Conservation (phyloP, 2,888 invertebrate species). For the Loripinus fragilis region DNA sequence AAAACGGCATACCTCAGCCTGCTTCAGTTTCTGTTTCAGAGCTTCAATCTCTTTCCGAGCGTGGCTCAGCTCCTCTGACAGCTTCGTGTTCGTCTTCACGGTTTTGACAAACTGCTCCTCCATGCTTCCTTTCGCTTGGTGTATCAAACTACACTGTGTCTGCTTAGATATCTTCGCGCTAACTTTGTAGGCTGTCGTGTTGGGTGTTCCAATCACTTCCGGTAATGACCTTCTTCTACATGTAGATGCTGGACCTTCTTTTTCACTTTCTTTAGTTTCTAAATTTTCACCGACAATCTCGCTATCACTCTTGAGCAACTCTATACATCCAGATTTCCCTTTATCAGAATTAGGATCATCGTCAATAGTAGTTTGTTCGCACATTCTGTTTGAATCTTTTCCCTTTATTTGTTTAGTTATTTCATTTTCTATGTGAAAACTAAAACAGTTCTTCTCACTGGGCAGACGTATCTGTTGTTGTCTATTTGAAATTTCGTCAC, state of each 20-base stretch:
- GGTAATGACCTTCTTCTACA: constrained; percentile 47
- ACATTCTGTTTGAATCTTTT: background rate
- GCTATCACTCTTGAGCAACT: background rate
- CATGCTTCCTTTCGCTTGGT: constrained; percentile 55
- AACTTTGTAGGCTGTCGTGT: constrained; percentile 33
- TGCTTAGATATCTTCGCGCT: constrained; percentile 71
- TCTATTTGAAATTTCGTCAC: background rate
- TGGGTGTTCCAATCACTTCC: constrained; percentile 49
- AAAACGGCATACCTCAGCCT: background rate
- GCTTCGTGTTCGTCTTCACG: constrained; percentile 71
- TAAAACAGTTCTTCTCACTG: background rate
- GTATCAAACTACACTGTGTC: constrained; percentile 69
- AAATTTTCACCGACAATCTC: background rate
- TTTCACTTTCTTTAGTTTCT: background rate
- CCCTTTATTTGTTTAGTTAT: background rate
- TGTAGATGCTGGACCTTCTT: background rate
- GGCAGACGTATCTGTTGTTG: background rate
- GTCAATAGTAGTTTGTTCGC: background rate
- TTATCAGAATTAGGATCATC: background rate
- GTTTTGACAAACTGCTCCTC: constrained; percentile 78
- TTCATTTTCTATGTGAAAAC: background rate
- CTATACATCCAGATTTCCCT: background rate
- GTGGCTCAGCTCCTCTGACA: constrained; percentile 75
- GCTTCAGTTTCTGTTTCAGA: constrained; percentile 68
- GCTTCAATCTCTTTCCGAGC: constrained; percentile 77